Percentiles rank a stretch among this genome's conserved stretches.
These are phyloP conservation scores for Gadopsis bispinosus DNA, from an alignment of 2,797 vertebrate genomes.

Conservation along the genomic window DNA sequence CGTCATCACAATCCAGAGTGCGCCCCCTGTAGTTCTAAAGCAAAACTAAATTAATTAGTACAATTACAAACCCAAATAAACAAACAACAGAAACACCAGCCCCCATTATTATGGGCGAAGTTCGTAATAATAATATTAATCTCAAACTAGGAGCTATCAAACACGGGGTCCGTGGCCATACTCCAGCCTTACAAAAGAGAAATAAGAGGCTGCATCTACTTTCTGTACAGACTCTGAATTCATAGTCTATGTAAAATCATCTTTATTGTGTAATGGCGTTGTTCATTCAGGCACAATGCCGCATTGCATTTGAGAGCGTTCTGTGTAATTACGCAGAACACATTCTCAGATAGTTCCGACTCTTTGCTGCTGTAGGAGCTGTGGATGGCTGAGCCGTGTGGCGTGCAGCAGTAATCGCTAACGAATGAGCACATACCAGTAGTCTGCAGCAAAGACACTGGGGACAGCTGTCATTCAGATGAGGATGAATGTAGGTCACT, in stretches of 20 bases:
- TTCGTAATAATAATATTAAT: no score
- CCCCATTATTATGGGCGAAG: no score
- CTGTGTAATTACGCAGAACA: slow-evolving; percentile 8
- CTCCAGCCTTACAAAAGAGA: not conserved
- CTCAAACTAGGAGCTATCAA: no score
- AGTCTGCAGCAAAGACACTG: slow-evolving; percentile 64
- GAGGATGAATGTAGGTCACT: slow-evolving; percentile 79
- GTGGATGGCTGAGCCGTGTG: slow-evolving; percentile 40
- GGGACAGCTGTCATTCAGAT: slow-evolving; percentile 79
- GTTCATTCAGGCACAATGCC: not conserved
- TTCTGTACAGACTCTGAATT: not conserved
- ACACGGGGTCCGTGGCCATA: no score
- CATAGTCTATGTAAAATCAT: not conserved
- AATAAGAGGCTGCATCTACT: not conserved
- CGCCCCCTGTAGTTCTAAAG: no score
- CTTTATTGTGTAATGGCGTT: not conserved
- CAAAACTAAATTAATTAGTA: no score
- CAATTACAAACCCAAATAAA: no score
- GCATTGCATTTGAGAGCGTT: not conserved
- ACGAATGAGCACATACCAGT: slow-evolving; percentile 58
- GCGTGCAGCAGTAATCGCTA: slow-evolving; percentile 60
- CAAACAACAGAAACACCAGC: no score
- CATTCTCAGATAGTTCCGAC: slow-evolving; percentile 2
- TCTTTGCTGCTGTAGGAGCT: slow-evolving; percentile 30
- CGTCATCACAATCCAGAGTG: no score